Base-by-base conservation (phyloP, 2,113 vertebrate species). In the Calidris pugnax region DNA sequence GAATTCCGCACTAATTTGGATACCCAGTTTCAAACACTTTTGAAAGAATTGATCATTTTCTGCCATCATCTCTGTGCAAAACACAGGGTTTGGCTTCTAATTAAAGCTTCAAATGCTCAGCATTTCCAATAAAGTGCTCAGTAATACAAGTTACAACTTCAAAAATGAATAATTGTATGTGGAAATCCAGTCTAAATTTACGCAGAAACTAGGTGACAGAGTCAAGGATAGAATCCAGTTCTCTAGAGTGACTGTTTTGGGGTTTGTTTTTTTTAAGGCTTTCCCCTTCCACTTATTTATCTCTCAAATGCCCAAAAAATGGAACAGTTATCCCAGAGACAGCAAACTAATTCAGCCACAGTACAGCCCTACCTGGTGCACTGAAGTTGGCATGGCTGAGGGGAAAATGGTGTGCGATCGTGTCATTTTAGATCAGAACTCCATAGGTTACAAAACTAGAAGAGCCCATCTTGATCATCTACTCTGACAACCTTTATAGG, bases 391-490 rank as follows among this genome's bases (percentile, higher is more conserved):
- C 84, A 93, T 79, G 24, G 76, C 90, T 93, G 66, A 84, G 73
- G 66, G 90, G 81, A 45, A 94, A 96, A 92, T 68, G 57, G 60
- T 81, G 76, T 81, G 79, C 1, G 27, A 68, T 82, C 57, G 18
- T 30, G 92, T 97, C 89, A 6, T 78, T 87, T 95, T 82, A 69
- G 30, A 96, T 96, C 87, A 96, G 69, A 91, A 68, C 48, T 95
- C 87, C 62, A 82, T 76, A 85, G 62, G 35, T 68, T 93, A 87
- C 57, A 85, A 72, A 94, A 94, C 48, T 72, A 72, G 48, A 79
- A 93, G 45, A 45, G 71, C 91, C 15, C 89, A 62, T 97, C 93
- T 91, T 85, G 69, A 94, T 96, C 93, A 96, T 96, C 85, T 75
- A 91, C 62, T 82, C 94, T 96, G 95, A 96, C 95, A 97, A 53